These are phyloP conservation scores for Chaetodon trifasciatus DNA, from an alignment of 2,797 vertebrate species.

Conservation along the genomic window DNA sequence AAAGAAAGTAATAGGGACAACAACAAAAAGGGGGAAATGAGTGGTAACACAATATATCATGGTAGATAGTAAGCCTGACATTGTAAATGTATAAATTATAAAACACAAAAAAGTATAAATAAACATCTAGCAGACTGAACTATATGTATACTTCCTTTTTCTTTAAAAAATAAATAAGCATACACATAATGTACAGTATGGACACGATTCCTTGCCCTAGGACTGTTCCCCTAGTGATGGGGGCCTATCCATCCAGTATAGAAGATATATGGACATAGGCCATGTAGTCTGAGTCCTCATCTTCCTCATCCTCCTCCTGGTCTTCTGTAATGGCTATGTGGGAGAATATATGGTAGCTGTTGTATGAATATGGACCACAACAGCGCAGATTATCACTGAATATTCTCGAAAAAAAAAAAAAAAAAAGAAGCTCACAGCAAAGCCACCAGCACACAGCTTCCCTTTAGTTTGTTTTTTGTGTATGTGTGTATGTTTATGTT, in stretches of 20 bases:
- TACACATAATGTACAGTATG: slow-evolving; percentile 99
- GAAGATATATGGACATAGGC: slow-evolving; percentile 96
- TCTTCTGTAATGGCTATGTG: slow-evolving; percentile 99
- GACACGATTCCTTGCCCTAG: slow-evolving; percentile 94
- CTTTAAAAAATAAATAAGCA: slow-evolving; percentile 99
- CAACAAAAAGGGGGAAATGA: slow-evolving; percentile 72
- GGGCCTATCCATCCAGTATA: slow-evolving; percentile 97
- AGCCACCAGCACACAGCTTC: slow-evolving; percentile 87
- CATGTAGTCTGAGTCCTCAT: slow-evolving; percentile 98
- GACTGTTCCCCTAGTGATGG: slow-evolving; percentile 90
- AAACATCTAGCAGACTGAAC: slow-evolving; percentile 99
- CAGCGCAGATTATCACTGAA: slow-evolving; percentile 95
- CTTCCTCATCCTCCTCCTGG: slow-evolving; percentile 96
- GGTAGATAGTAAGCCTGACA: slow-evolving; percentile 98
- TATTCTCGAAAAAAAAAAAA: slow-evolving; percentile 84
- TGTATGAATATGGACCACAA: slow-evolving; percentile 98
- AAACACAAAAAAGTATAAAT: slow-evolving; percentile 99
- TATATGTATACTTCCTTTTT: slow-evolving; percentile 98
- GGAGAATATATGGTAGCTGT: slow-evolving; percentile 99
- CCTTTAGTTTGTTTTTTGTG: slow-evolving; percentile 52
- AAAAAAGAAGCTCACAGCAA: slow-evolving; percentile 89
- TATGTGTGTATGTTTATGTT: background rate
- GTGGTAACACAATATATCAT: slow-evolving; percentile 88
- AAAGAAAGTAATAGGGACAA: slow-evolving; percentile 71
- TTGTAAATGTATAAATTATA: slow-evolving; percentile 99